Conservation (phyloP, 2,888 invertebrate genomes). For the Tenthredo mesomela region DNA sequence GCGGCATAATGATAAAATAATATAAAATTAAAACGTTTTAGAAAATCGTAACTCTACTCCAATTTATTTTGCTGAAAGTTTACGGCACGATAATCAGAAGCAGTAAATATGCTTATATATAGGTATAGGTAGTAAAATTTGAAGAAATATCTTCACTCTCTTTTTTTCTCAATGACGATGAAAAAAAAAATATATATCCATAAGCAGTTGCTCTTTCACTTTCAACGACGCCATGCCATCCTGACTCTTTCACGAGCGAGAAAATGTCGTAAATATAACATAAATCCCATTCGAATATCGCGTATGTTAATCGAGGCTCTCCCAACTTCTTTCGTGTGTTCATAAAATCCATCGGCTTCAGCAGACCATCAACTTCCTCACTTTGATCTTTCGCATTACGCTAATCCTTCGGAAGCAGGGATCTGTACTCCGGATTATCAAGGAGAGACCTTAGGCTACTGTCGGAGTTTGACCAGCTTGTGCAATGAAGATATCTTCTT, state of each 20-base stretch:
- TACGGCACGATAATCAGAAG: not conserved
- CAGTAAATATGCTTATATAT: not conserved
- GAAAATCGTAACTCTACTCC: not conserved
- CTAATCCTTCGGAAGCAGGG: not conserved
- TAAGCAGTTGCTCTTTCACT: slow-evolving; percentile 16
- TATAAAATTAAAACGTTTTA: not conserved
- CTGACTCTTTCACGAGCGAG: not conserved
- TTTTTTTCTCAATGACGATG: not conserved
- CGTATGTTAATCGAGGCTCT: slow-evolving; percentile 3
- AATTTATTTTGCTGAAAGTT: not conserved
- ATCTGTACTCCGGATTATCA: not conserved
- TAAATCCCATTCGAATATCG: not conserved
- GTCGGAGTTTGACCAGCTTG: not conserved
- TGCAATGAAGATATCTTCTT: not conserved
- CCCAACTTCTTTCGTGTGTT: not conserved
- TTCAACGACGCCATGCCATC: not conserved
- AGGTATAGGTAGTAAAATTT: slow-evolving; percentile 31
- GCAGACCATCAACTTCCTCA: not conserved
- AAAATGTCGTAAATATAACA: slow-evolving; percentile 5
- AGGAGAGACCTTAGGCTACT: not conserved
- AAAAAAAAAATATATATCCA: not conserved
- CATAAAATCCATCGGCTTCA: slow-evolving; percentile 8
- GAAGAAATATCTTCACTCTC: not conserved
- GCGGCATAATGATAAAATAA: not conserved
- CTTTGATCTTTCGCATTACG: slow-evolving; percentile 25